Evolutionary conservation across 1,140 invertebrate species (phyloP).

Genomic region (Drosophila repletoides): DNA sequence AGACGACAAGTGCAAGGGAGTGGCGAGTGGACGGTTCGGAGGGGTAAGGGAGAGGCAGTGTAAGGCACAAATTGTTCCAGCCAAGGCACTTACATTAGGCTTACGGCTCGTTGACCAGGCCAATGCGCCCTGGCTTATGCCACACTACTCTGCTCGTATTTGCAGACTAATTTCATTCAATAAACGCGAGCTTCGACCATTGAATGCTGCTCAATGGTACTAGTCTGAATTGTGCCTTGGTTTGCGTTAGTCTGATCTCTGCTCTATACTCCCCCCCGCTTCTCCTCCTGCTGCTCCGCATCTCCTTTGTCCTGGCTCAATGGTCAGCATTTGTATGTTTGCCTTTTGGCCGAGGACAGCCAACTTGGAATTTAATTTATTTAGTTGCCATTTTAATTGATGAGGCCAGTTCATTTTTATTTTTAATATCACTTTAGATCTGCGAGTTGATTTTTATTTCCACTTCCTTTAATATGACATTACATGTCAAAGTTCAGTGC

Average conservation of each 20-base stretch:
- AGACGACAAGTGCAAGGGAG: conserved; percentile 42
- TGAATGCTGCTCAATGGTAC: conserved; percentile 23
- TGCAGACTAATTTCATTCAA: conserved; percentile 73
- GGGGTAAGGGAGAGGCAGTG: neutral
- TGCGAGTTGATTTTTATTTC: conserved; percentile 21
- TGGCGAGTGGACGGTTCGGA: neutral
- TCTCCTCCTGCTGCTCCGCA: no score
- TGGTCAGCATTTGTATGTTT: conserved; percentile 56
- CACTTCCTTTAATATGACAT: conserved; percentile 33
- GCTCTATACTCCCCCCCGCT: neutral
- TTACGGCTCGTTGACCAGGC: conserved; percentile 61
- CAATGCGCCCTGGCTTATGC: conserved; percentile 49
- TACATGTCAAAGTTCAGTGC: conserved; percentile 7
- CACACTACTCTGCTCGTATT: no score
- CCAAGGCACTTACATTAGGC: conserved; percentile 64
- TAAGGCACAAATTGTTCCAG: neutral
- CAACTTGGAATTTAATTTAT: conserved; percentile 55
- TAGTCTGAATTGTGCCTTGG: neutral
- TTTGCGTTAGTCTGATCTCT: neutral
- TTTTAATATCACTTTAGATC: conserved; percentile 52
- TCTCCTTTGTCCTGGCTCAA: neutral
- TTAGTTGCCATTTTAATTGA: conserved; percentile 66
- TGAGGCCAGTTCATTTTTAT: conserved; percentile 44
- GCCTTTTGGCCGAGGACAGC: conserved; percentile 47
- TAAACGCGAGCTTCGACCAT: conserved; percentile 54